Base-by-base conservation (phyloP, 1,140 invertebrate genomes). In the Zaprionus ghesquierei region DNA sequence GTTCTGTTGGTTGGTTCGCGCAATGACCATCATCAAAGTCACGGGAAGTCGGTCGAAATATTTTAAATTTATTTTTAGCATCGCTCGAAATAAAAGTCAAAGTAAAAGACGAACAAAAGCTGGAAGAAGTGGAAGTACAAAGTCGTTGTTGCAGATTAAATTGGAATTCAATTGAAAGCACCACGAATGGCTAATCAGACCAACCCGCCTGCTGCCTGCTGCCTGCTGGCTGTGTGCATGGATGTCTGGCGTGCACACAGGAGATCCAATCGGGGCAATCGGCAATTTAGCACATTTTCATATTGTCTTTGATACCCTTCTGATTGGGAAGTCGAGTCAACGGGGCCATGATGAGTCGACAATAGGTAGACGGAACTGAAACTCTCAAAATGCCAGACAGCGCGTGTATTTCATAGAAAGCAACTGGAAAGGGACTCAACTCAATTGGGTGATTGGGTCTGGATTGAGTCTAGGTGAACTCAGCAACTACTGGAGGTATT, bases 211-310 rank as follows among this genome's bases (percentile, higher is more conserved):
- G 22, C 10, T 2, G 5, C 4, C 3, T 2, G 6, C 38, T 20
- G 2, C 41, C 33, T 13, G 13, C 38, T 18, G 13, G 10, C 35
- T 10, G 22, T 80, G 53, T 74, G 49, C 80, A 82, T 75, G 79
- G 62, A 33, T 46, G 25, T 23, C n/a, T 46, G 49, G 63, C 79
- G 79, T 81, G 79, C 27, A 33, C 63, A 1, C 15, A 50, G 55
- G 22, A 29, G 41, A 54, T 31, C 46, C 51, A 61, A 46, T 53
- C 44, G 15, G 62, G 38, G 55, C n/a, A n/a, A n/a, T n/a, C 73
- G 49, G 35, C 29, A 69, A 70, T 76, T 87, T 81, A 86, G 78
- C 81, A 86, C 82, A 87, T 81, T 77, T 86, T 60, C 15, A 2
- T 13, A 62, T 35, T 62, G 49, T 62, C 15, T 60, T 46, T n/a